Conservation (phyloP, 1,140 invertebrate genomes). For the Apocrypta bakeri region DNA sequence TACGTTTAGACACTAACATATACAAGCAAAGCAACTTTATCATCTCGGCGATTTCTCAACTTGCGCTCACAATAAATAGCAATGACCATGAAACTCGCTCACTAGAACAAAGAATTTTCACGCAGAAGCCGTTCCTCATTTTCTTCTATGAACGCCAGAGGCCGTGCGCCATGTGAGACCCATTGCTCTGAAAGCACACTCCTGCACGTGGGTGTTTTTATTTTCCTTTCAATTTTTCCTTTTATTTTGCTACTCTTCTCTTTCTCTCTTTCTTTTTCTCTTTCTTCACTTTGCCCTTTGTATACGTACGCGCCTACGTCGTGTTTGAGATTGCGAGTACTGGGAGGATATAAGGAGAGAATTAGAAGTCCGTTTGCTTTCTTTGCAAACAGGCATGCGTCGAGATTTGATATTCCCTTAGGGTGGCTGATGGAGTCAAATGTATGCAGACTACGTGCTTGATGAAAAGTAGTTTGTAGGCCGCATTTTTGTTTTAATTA, state of each 20-base stretch:
- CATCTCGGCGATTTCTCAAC: too few species aligned
- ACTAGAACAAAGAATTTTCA: not conserved
- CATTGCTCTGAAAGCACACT: not conserved
- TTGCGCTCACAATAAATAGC: too few species aligned
- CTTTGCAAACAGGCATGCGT: not conserved
- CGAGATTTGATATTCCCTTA: not conserved
- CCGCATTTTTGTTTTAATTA: not conserved
- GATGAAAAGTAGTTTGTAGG: too few species aligned
- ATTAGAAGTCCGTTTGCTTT: conserved; percentile 13
- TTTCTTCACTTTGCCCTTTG: not conserved
- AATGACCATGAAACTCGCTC: not conserved
- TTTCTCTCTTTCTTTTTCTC: not conserved
- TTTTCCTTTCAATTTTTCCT: conserved; percentile 30
- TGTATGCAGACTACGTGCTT: not conserved
- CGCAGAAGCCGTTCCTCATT: not conserved
- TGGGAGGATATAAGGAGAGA: not conserved
- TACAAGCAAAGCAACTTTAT: too few species aligned
- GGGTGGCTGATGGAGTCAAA: not conserved
- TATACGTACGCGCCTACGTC: not conserved
- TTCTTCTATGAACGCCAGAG: too few species aligned
- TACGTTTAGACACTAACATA: too few species aligned
- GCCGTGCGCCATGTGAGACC: not conserved
- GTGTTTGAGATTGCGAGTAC: not conserved
- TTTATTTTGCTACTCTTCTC: not conserved
- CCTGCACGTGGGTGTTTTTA: not conserved